A percentile compares a stretch with the other conserved stretches of the same genome.
phyloP scores from a whole-genome alignment of 2,113 vertebrate species.

The Barbus barbus region DNA sequence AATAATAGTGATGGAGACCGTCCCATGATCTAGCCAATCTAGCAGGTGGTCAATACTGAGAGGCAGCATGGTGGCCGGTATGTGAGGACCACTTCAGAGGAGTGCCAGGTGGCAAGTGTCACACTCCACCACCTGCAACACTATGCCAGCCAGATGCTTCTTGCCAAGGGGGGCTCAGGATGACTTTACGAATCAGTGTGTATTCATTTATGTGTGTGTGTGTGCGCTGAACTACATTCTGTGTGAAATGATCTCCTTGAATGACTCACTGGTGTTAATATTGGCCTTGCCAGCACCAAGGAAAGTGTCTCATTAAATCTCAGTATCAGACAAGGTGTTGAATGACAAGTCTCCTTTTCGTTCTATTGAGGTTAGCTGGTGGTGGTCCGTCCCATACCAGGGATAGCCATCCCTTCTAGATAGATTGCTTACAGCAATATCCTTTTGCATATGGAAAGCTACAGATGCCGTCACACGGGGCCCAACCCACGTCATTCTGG shows the following conservation, averaged over 20 bases:
- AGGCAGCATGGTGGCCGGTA: conserved; percentile 33
- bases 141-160: conserved; percentile 47
- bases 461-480: background rate
- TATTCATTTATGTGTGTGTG: conserved; percentile 19
- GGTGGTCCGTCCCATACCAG: conserved; percentile 1
- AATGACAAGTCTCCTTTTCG: conserved; percentile 29
- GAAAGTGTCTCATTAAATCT: conserved; percentile 56
- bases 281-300: conserved; percentile 34
- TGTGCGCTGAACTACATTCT: background rate
- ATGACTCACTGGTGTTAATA: conserved; percentile 40
- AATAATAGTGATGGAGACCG: conserved; percentile 16
- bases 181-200: conserved; percentile 12
- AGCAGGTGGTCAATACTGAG: conserved; percentile 55
- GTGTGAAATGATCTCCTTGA: conserved; percentile 40
- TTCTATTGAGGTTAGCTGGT: conserved; percentile 1
- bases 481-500: conserved; percentile 15
- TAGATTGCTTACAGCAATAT: conserved; percentile 4
- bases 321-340: conserved; percentile 32
- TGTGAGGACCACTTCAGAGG: conserved; percentile 36
- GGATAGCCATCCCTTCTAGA: background rate
- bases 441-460: background rate
- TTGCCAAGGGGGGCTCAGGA: conserved; percentile 30
- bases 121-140: conserved; percentile 45
- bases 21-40: conserved; percentile 42
- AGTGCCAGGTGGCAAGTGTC: conserved; percentile 53